Evolutionary conservation across 2,113 vertebrate genomes (phyloP).

Genomic region (Oxyruncus cristatus): DNA sequence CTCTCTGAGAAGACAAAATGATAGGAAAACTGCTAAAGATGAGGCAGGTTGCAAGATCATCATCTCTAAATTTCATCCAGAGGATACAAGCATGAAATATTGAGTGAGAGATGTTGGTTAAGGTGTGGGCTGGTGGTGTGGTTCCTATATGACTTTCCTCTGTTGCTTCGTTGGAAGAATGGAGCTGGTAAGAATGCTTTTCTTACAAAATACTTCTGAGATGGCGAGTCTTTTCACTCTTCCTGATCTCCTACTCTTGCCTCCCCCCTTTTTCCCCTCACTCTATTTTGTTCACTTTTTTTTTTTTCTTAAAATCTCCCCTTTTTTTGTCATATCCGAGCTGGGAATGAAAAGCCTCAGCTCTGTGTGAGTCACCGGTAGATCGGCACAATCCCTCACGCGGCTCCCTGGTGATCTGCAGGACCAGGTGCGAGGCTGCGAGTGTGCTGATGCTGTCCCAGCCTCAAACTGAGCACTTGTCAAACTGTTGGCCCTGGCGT

Average conservation of each 20-base stretch:
- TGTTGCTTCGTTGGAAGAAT: neutral
- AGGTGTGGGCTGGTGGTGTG: fast-evolving
- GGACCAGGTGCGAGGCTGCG: neutral
- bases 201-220: neutral
- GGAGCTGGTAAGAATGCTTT: neutral
- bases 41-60: neutral
- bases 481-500: neutral
- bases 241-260: neutral
- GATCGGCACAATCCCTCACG: fast-evolving
- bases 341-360: neutral
- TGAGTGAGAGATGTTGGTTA: neutral
- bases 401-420: neutral
- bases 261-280: neutral
- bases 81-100: neutral
- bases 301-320: neutral
- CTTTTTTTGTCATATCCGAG: neutral
- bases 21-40: neutral
- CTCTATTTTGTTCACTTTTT: neutral
- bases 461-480: neutral
- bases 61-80: neutral
- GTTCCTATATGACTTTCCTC: fast-evolving
- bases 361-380: fast-evolving
- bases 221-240: neutral
- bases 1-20: neutral
- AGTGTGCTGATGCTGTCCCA: neutral